A percentile compares a stretch with the other conserved stretches of the same genome.
Conservation (phyloP, 2,113 vertebrate species). For the Varanus salvator region DNA sequence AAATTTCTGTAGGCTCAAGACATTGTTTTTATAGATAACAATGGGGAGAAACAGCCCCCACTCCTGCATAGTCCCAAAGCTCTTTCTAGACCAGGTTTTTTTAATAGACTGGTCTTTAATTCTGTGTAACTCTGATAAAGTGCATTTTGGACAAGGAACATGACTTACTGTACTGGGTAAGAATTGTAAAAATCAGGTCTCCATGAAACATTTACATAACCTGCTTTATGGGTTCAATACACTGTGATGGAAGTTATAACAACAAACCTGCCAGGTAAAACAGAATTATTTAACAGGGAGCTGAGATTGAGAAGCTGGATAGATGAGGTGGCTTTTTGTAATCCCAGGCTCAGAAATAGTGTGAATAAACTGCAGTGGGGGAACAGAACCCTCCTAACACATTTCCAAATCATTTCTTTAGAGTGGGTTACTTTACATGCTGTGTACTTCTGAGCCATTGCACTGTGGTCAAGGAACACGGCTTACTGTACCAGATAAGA, state of each 20-base stretch:
- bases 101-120: background rate
- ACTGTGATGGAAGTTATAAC: no score
- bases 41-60: background rate
- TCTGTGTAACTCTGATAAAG: background rate
- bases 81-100: background rate
- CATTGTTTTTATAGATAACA: background rate
- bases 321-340: no score
- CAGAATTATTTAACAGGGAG: no score
- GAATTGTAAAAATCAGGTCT: background rate
- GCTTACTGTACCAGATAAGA: constrained; percentile 12
- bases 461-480: constrained; percentile 4
- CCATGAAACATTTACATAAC: background rate
- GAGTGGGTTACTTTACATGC: background rate
- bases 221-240: no score
- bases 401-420: no score
- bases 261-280: no score
- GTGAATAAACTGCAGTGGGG: no score
- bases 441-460: background rate
- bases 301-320: no score
- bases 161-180: constrained; percentile 8
- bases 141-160: constrained; percentile 14
- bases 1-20: background rate
- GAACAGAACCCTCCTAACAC: no score
- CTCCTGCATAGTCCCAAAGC: background rate
- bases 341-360: no score